Evolutionary conservation across 2,113 vertebrate genomes (phyloP).

Genomic region (Delphinus delphis): DNA sequence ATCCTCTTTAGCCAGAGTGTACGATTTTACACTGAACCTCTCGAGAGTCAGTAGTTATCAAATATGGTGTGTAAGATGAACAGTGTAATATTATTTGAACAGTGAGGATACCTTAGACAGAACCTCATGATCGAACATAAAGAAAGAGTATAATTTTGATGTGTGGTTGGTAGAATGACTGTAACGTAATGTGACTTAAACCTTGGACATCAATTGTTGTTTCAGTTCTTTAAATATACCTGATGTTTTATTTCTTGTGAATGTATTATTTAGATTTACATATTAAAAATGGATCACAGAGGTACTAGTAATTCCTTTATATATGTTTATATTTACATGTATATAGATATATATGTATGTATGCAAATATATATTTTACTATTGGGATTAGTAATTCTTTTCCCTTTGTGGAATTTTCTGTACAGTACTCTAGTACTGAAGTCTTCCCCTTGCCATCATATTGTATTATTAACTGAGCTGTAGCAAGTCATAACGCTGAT

Average conservation of each 20-base stretch:
- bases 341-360: background rate
- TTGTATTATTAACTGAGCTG: background rate
- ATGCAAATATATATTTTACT: background rate
- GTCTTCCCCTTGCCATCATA: background rate
- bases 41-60: background rate
- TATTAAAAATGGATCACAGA: background rate
- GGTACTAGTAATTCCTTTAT: background rate
- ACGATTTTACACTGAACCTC: background rate
- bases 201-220: background rate
- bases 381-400: background rate
- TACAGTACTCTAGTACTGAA: background rate
- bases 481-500: background rate
- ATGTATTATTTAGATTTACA: background rate
- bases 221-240: background rate
- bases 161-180: background rate
- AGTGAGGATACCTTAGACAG: background rate
- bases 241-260: slow-evolving; percentile 1
- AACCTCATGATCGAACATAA: background rate
- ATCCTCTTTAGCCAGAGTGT: background rate
- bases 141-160: background rate
- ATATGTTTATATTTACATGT: no score
- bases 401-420: slow-evolving; percentile 28
- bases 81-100: background rate
- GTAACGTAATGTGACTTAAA: background rate
- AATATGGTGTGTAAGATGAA: background rate